Base-by-base conservation (phyloP, 2,888 invertebrate genomes). In the Apodemia zela region DNA sequence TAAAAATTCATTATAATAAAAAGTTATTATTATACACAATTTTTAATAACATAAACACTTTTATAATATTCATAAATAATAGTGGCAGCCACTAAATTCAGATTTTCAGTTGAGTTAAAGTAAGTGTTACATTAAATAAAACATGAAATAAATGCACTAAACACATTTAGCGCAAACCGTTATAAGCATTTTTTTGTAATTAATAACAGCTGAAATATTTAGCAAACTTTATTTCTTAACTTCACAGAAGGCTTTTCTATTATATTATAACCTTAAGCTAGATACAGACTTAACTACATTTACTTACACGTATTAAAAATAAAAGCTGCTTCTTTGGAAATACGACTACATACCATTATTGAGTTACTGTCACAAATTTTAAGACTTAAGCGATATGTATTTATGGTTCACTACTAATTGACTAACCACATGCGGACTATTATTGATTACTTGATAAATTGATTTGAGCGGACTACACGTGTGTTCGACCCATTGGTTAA, bases 371-470 rank as follows among this genome's bases (percentile, higher is more conserved):
- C 87, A 87, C 87, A 76, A 80, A 74, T 73, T 76, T 76, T 78
- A 76, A 77, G 75, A 79, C 83, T 85, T 85, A 88, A 88, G 87
- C 85, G 90, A 90, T 90, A 90, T 90, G 90, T 89, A 85, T 88
- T 42, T 42, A 42, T 42, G 42, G 42, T 42, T 42, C 57, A 67
- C 70, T 73, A 73, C 71, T 75, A 73, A 74, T 75, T 75, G 74
- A 75, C 74, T 72, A 73, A 73, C 68, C 71, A 68, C 67, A 68
- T 65, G 72, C 70, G 69, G 71, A 68, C 72, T 74, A 76, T 42
- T 42, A 42, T 76, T 74, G 70, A 69, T 67, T 66, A 66, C 69
- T 62, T 57, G 42, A 58, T 59, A 62, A 63, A 60, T 49, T 51
- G 58, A 47, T 59, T 63, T 59, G 63, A 54, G 54, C 54, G 21